Base-by-base conservation (phyloP, 2,888 invertebrate species). In the Protodeltote pygarga region DNA sequence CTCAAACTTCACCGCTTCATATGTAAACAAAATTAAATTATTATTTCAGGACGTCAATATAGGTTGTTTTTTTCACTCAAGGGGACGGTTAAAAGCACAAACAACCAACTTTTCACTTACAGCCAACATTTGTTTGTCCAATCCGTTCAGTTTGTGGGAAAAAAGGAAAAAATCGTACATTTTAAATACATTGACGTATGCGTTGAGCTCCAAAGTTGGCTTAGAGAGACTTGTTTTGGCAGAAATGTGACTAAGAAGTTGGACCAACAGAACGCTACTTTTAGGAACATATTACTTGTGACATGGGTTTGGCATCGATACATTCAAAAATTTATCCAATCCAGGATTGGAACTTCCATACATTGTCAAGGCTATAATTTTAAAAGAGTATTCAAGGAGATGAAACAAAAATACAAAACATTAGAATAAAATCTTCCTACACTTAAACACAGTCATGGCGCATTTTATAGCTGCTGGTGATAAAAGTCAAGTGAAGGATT, bases 41-140 rank as follows among this genome's bases (percentile, higher is more conserved):
- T 75, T 66, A 68, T 70, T 69, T 63, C 38, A n/a, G 59, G 66
- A 59, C 60, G 62, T 69, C 68, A 62, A 71, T 73, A 73, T 70
- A 61, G 45, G 70, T 57, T 72, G 47, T 75, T 77, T 77, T 75
- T 71, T 63, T 39, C 28, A 55, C 61, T 38, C 55, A 10, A 33
- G 64, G 45, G 65, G 66, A 65, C 61, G 64, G 73, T 70, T 77
- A 72, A 75, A 77, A 81, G 75, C 75, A 65, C 73, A 80, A 81
- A 82, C 79, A 79, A 63, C 70, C 58, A 31, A 85, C 85, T 84
- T 86, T 83, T 76, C 80, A 85, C 85, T 85, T 79, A 81, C 71
- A 63, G 70, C 50, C 55, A 61, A 48, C 50, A 55, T 55, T 75
- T 74, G 73, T 77, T 79, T 80, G 75, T 53, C 67, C 63, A 52